Conservation (phyloP, 2,888 invertebrate genomes). For the Corythucha ciliata region DNA sequence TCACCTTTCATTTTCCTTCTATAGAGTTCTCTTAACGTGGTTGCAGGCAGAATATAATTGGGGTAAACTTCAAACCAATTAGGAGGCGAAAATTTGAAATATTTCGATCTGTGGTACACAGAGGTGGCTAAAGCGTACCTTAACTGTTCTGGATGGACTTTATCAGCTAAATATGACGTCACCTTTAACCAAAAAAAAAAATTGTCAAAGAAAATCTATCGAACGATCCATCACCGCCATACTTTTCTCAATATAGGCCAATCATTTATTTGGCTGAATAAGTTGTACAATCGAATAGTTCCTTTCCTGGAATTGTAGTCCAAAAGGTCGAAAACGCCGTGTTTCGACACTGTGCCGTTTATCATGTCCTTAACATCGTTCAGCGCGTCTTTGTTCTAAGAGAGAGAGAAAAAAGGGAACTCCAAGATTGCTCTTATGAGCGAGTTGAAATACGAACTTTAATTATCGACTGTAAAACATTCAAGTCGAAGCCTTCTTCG, state of each 20-base stretch:
- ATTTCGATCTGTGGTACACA: constrained; percentile 19
- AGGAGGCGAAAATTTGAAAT: constrained; percentile 21
- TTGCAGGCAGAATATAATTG: constrained; percentile 19
- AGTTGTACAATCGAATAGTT: constrained; percentile 14
- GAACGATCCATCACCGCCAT: no score
- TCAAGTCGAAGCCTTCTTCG: constrained; percentile 17
- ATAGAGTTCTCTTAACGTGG: constrained; percentile 21
- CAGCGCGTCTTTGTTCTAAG: no score
- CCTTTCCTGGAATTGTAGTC: constrained; percentile 17
- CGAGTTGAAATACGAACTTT: no score
- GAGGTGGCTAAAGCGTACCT: constrained; percentile 20
- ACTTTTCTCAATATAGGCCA: constrained; percentile 20
- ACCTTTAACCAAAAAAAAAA: constrained; percentile 1
- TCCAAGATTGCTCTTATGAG: no score
- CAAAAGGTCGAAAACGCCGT: constrained; percentile 21
- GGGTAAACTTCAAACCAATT: constrained; percentile 24
- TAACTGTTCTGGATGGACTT: constrained; percentile 16
- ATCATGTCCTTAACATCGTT: constrained; percentile 14
- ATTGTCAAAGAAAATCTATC: no score
- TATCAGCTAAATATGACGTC: constrained; percentile 15
- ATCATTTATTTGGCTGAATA: constrained; percentile 13
- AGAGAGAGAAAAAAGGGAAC: no score
- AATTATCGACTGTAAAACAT: no score
- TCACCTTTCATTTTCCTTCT: constrained; percentile 24
- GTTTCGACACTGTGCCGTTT: constrained; percentile 15